phyloP scores from a whole-genome alignment of 1,140 invertebrate genomes.

The Trachelipus rathkii region DNA sequence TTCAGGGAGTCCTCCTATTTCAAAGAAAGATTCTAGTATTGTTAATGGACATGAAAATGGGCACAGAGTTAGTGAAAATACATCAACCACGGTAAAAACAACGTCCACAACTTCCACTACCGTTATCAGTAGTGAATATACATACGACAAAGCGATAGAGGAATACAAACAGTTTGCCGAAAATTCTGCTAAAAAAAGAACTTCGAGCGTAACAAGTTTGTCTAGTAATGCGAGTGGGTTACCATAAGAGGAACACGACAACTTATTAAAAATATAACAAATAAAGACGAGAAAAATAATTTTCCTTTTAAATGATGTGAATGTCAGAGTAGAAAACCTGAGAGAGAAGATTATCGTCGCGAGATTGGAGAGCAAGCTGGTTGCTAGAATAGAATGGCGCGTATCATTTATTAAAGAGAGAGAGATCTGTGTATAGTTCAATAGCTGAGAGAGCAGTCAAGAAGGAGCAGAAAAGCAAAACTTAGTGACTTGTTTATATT shows the following conservation, averaged over 20 bases:
- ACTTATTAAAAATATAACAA: conserved; percentile 36
- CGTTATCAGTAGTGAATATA: conserved; percentile 63
- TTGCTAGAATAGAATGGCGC: too few species aligned
- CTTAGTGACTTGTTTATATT: too few species aligned
- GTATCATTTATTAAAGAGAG: too few species aligned
- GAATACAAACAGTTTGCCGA: conserved; percentile 69
- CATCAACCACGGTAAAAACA: conserved; percentile 6
- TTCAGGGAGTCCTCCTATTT: conserved; percentile 23
- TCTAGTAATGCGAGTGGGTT: conserved; percentile 48
- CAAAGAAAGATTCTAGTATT: conserved; percentile 32
- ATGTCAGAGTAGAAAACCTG: conserved; percentile 36
- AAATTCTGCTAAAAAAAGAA: conserved; percentile 48
- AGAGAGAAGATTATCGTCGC: conserved; percentile 38
- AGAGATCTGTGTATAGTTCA: conserved; percentile 78
- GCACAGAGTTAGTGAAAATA: background rate
- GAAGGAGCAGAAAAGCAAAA: too few species aligned
- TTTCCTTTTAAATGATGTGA: conserved; percentile 41
- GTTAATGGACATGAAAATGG: conserved; percentile 32
- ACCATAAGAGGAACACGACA: conserved; percentile 41
- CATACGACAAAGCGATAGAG: conserved; percentile 78
- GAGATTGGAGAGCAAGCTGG: too few species aligned
- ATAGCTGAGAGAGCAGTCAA: conserved; percentile 57
- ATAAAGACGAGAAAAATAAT: conserved; percentile 37
- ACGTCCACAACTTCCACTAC: conserved; percentile 19
- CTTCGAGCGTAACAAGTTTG: conserved; percentile 42